A percentile compares a stretch with the other conserved stretches of the same genome.
phyloP scores from a whole-genome alignment of 2,888 invertebrate genomes.

The Luperina testacea region DNA sequence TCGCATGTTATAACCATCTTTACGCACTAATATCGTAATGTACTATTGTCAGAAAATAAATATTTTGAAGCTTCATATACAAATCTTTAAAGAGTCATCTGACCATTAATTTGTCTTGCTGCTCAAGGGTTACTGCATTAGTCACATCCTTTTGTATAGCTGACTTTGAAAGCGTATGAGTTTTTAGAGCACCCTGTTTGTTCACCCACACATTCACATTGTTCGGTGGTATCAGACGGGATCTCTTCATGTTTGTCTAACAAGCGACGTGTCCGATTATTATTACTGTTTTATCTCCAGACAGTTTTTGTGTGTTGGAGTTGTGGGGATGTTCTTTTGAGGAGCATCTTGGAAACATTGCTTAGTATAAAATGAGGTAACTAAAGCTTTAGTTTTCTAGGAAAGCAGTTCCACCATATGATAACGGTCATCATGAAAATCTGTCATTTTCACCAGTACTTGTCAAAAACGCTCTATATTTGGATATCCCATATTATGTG shows the following conservation, averaged over 20 bases:
- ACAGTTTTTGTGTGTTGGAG: constrained; percentile 66
- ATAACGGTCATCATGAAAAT: not conserved
- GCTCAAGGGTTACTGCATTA: constrained; percentile 73
- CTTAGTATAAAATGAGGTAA: not conserved
- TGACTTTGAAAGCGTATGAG: constrained; percentile 60
- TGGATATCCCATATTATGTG: not conserved
- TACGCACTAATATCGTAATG: no score
- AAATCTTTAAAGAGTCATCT: constrained; percentile 71
- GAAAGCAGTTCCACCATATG: not conserved
- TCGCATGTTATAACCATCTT: no score
- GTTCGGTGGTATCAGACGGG: constrained; percentile 84
- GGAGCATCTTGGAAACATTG: not conserved
- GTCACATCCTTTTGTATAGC: constrained; percentile 76
- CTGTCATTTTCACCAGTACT: not conserved
- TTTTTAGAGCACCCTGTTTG: constrained; percentile 74
- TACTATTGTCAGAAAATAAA: constrained; percentile 49
- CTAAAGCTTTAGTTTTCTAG: not conserved
- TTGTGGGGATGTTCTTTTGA: constrained; percentile 70
- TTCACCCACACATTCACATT: constrained; percentile 86
- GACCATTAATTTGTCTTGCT: constrained; percentile 81
- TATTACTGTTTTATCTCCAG: constrained; percentile 85
- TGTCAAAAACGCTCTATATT: not conserved
- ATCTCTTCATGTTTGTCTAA: constrained; percentile 89
- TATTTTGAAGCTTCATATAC: constrained; percentile 59
- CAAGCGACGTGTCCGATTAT: constrained; percentile 89